Evolutionary conservation across 2,113 vertebrate species (phyloP).

Genomic region (Saimiri boliviensis): DNA sequence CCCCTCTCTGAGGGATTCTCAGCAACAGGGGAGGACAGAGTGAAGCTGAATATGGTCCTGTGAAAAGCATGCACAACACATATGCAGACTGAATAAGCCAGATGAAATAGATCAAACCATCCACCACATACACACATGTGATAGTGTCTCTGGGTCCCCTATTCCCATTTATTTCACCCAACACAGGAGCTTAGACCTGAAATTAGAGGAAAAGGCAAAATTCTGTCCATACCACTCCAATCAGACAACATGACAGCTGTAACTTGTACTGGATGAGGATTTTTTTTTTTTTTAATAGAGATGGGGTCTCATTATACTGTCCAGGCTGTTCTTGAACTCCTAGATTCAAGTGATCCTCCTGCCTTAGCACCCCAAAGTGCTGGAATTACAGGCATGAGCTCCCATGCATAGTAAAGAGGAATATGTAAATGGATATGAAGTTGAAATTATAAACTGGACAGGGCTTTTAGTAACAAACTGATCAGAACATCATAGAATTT

Average conservation of each 20-base stretch:
- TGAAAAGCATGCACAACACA: neutral
- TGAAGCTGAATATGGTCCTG: neutral
- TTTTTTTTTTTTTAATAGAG: no score
- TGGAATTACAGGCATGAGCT: no score
- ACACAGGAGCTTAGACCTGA: neutral
- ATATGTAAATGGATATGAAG: neutral
- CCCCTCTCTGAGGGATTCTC: neutral
- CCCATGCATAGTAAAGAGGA: no score
- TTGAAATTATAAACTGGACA: neutral
- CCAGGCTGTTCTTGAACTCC: no score
- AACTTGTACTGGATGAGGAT: neutral
- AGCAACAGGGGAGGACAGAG: neutral
- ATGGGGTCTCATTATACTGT: no score
- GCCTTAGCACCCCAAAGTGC: no score
- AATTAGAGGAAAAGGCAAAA: neutral
- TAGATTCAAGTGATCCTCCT: no score
- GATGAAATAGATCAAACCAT: neutral
- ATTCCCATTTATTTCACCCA: neutral
- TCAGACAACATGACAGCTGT: neutral
- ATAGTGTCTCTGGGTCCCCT: neutral
- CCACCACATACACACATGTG: accelerated
- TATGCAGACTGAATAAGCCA: neutral
- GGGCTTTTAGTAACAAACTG: neutral
- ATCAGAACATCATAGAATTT: neutral
- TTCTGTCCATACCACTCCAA: neutral